These are phyloP conservation scores for Chionomys nivalis DNA, from an alignment of 2,113 vertebrate genomes.

Conservation along the genomic window DNA sequence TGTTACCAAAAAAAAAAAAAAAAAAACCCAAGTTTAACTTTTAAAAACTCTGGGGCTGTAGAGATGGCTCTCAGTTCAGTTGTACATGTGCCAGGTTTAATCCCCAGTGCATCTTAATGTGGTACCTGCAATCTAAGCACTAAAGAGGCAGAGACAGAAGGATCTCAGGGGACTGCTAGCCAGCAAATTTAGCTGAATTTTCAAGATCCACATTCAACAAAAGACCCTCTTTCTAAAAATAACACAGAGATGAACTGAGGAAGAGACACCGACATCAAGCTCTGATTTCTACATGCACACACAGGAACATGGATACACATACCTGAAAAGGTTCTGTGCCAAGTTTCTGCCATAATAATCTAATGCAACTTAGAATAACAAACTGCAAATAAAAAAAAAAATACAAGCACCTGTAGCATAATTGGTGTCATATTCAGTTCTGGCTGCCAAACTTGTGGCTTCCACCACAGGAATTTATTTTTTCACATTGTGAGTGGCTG, in stretches of 20 bases:
- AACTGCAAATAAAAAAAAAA: not conserved
- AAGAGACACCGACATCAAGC: not conserved
- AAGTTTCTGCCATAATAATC: conserved; percentile 15
- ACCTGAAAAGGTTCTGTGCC: not conserved
- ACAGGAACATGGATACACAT: not conserved
- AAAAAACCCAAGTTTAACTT: not conserved
- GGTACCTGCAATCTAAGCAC: not conserved
- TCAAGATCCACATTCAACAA: not conserved
- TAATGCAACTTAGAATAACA: conserved; percentile 5
- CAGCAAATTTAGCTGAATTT: not conserved
- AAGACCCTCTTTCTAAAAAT: not conserved
- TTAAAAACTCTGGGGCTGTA: not conserved
- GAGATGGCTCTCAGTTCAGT: not conserved
- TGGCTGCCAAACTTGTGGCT: not conserved
- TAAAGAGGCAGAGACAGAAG: not conserved
- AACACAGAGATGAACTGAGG: not conserved
- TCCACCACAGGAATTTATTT: not conserved
- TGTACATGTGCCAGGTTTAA: not conserved
- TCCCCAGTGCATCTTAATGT: not conserved
- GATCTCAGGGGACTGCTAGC: not conserved
- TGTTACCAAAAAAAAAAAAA: not conserved
- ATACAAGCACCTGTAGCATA: not conserved
- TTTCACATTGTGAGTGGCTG: not conserved
- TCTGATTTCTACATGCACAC: not conserved
- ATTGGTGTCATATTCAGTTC: not conserved